Evolutionary conservation across 2,888 invertebrate species (phyloP).

Genomic region (Agriopis marginaria): DNA sequence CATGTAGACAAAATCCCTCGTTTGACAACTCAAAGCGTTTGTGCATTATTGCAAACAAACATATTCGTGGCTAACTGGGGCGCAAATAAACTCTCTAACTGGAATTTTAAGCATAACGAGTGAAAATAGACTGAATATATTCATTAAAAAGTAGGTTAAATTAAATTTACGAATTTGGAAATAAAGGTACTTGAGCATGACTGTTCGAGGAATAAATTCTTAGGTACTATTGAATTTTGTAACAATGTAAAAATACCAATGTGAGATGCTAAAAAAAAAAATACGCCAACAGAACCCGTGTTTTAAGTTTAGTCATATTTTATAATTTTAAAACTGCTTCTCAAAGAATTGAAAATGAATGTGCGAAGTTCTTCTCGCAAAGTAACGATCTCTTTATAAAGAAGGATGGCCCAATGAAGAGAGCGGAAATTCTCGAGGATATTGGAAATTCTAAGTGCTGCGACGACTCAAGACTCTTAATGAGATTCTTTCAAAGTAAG

Average conservation of each 20-base stretch:
- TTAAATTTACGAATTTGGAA: too few species aligned
- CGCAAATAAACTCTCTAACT: background rate
- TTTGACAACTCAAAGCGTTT: constrained; percentile 27
- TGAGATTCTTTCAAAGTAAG: constrained; percentile 16
- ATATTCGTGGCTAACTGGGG: background rate
- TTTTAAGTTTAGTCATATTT: background rate
- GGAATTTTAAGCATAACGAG: background rate
- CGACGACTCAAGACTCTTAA: constrained; percentile 25
- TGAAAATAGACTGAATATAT: background rate
- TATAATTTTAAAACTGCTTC: background rate
- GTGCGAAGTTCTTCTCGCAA: constrained; percentile 25
- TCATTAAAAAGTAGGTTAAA: background rate
- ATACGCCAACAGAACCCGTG: too few species aligned
- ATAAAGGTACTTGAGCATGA: background rate
- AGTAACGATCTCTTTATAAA: constrained; percentile 41
- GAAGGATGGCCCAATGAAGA: constrained; percentile 46
- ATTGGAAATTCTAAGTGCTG: constrained; percentile 44
- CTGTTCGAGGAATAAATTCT: background rate
- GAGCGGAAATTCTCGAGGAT: constrained; percentile 44
- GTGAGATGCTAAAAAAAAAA: too few species aligned
- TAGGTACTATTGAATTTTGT: too few species aligned
- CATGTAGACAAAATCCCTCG: constrained; percentile 24
- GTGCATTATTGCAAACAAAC: constrained; percentile 24
- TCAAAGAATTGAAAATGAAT: constrained; percentile 20
- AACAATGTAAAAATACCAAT: too few species aligned